Conservation (phyloP, 2,113 vertebrate species). For the Saguinus midas region DNA sequence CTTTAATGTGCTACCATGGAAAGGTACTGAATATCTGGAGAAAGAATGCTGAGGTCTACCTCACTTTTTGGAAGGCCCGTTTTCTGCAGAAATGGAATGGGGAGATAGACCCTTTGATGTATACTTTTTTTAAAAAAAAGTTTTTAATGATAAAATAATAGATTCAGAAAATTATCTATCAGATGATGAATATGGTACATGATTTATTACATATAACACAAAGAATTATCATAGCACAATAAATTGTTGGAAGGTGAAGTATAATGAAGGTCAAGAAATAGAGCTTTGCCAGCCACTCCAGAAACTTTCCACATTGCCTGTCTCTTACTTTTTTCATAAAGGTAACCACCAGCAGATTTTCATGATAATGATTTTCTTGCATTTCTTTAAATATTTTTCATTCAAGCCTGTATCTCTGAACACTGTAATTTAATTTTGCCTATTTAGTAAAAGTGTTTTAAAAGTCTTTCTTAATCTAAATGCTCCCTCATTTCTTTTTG, state of each 20-base stretch:
- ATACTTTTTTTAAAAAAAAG: background rate
- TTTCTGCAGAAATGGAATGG: background rate
- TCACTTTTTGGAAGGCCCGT: background rate
- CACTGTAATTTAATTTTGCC: background rate
- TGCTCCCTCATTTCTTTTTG: background rate
- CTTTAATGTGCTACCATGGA: background rate
- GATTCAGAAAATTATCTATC: background rate
- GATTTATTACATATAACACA: background rate
- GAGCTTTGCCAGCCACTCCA: background rate
- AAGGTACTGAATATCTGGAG: background rate
- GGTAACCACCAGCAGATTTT: background rate
- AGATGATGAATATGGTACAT: background rate
- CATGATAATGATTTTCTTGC: background rate
- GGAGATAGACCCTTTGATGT: background rate
- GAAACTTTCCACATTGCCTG: background rate
- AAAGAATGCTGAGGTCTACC: background rate
- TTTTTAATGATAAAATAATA: slow-evolving; percentile 6
- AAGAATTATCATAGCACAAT: background rate
- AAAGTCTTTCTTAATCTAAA: background rate
- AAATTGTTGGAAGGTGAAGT: background rate
- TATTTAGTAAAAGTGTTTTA: background rate
- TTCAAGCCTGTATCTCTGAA: background rate
- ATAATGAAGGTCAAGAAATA: background rate
- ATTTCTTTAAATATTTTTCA: slow-evolving; percentile 9
- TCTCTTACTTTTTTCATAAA: background rate